Conservation (phyloP, 2,888 invertebrate genomes). For the Ennomos erosarius region DNA sequence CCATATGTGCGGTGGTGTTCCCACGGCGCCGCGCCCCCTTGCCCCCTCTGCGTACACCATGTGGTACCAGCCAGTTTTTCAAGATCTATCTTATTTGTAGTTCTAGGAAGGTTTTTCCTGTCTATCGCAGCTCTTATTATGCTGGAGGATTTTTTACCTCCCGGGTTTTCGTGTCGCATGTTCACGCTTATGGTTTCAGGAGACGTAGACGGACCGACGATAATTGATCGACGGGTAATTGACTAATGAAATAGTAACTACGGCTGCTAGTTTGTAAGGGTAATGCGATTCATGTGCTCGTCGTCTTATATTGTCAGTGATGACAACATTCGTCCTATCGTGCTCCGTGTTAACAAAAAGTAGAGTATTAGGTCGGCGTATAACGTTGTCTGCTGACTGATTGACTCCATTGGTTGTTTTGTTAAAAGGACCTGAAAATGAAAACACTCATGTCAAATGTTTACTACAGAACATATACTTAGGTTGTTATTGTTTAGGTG, state of each 20-base stretch:
- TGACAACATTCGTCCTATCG: constrained; percentile 26
- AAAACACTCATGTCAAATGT: not conserved
- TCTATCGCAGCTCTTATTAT: constrained; percentile 49
- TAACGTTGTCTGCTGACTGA: constrained; percentile 26
- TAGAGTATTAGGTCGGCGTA: constrained; percentile 12
- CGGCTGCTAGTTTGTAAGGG: constrained; percentile 31
- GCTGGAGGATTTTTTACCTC: constrained; percentile 69
- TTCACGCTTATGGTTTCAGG: constrained; percentile 79
- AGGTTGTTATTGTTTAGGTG: too few species aligned
- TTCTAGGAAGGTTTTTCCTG: constrained; percentile 35
- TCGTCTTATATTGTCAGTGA: constrained; percentile 33
- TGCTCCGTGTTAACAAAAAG: constrained; percentile 33
- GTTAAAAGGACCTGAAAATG: constrained; percentile 2
- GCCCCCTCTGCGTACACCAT: constrained; percentile 63
- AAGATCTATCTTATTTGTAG: constrained; percentile 53
- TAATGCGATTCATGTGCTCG: constrained; percentile 55
- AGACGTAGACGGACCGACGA: constrained; percentile 57
- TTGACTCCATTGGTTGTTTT: constrained; percentile 8
- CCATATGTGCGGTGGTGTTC: constrained; percentile 80
- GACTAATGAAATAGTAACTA: constrained; percentile 68
- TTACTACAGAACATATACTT: too few species aligned
- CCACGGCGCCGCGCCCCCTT: constrained; percentile 65
- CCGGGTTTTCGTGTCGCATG: constrained; percentile 70
- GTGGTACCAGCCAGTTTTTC: constrained; percentile 66
- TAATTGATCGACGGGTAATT: constrained; percentile 79